Base-by-base conservation (phyloP, 2,888 invertebrate genomes). In the Lamproptera curius region DNA sequence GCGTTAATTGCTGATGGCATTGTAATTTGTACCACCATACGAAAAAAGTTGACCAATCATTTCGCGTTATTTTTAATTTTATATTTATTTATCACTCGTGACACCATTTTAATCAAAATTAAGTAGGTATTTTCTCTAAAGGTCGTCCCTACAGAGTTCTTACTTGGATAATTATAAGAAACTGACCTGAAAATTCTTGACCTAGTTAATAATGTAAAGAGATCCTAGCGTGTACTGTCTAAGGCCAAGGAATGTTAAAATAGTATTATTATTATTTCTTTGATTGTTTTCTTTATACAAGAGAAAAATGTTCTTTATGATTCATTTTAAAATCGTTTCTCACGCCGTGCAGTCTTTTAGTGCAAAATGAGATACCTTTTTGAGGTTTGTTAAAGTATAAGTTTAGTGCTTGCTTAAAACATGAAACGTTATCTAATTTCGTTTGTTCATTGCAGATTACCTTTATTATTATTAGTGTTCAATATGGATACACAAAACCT, bases 371-470 rank as follows among this genome's bases (percentile, higher is more conserved):
- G 44, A 35, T 40, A 44, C 35, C 40, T 49, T 11, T 4, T 10
- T 15, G 20, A 44, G 49, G 49, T 49, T 40, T 17, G 4, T 38
- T 13, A 28, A 28, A 28, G n/a, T 28, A 6, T n/a, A 10, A 10
- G 28, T 23, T 23, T 23, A 23, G 8, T 23, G 4, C 4, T 8
- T 23, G 8, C 8, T 23, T 23, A 23, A n/a, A 23, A 6, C 23
- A 23, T 23, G 5, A 23, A 23, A 23, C 23, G 4, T 34, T 2
- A 39, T 36, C 2, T 38, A 6, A n/a, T 26, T 15, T 37, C n/a
- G 23, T 28, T 49, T 44, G 45, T 31, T n/a, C 44, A 53, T 62
- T 54, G 15, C 64, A 67, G 67, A 51, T 64, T 26, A 38, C 52
- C 40, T 31, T 62, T 20, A 44, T 61, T 10, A 38, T 64, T 35